Evolutionary conservation across 2,797 vertebrate genomes (phyloP).

Genomic region (Coregonus sp.): DNA sequence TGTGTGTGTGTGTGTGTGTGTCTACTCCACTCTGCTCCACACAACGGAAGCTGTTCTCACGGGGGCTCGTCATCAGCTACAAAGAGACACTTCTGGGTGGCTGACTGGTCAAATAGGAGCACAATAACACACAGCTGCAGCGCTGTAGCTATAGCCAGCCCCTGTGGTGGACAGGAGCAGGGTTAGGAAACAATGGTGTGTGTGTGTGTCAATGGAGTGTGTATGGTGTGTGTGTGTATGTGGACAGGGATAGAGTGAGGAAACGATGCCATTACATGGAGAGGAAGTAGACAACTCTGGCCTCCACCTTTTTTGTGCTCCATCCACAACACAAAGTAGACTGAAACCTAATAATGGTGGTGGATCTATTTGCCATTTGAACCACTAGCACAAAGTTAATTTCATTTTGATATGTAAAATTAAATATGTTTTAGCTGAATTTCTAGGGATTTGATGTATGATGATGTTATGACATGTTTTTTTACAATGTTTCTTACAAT

Average conservation of each 20-base stretch:
- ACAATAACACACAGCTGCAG: slow-evolving; percentile 15
- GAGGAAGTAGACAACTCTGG: background rate
- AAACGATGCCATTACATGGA: background rate
- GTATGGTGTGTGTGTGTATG: background rate
- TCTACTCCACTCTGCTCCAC: slow-evolving; percentile 34
- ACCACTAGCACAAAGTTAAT: background rate
- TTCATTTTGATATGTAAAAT: background rate
- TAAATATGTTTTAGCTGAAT: too few relatives aligned
- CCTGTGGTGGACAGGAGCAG: background rate
- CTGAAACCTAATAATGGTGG: background rate
- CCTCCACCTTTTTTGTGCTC: background rate
- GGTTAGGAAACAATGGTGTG: slow-evolving; percentile 9
- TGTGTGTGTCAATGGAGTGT: background rate
- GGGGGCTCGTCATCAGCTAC: slow-evolving; percentile 58
- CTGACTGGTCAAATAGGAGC: slow-evolving; percentile 35
- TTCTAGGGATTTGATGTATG: too few relatives aligned
- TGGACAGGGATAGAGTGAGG: background rate
- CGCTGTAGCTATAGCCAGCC: background rate
- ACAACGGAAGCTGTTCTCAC: slow-evolving; percentile 61
- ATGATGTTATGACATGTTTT: too few relatives aligned
- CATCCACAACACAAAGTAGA: background rate
- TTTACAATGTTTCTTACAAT: too few relatives aligned
- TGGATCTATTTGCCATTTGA: background rate
- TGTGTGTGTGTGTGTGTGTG: background rate
- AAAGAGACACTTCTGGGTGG: slow-evolving; percentile 60